Evolutionary conservation across 2,113 vertebrate genomes (phyloP).

Genomic region (Progne subis): DNA sequence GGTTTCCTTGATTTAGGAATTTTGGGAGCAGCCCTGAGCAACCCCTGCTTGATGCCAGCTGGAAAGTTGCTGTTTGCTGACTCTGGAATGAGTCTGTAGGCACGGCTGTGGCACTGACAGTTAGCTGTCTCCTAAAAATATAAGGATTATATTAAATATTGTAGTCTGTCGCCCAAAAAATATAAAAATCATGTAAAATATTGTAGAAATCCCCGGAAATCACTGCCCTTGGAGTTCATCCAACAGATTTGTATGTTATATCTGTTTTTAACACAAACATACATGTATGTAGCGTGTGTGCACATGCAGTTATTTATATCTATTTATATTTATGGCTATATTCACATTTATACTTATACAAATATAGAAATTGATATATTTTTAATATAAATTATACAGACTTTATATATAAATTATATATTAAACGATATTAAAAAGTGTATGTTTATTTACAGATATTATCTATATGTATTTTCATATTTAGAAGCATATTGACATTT

Average conservation of each 20-base stretch:
- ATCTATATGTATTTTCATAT: no score
- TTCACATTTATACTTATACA: neutral
- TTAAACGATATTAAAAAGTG: no score
- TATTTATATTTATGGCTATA: neutral
- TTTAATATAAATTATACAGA: no score
- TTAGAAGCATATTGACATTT: rapidly evolving
- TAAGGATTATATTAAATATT: no score
- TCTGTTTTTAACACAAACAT: rapidly evolving
- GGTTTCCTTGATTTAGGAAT: neutral
- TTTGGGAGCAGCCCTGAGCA: neutral
- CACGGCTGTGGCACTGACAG: rapidly evolving
- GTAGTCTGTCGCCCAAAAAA: no score
- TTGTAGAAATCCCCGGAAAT: neutral
- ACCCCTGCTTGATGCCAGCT: no score
- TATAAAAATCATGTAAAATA: neutral
- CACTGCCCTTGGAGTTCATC: neutral
- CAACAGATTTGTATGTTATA: rapidly evolving
- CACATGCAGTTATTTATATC: neutral
- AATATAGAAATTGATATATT: no score
- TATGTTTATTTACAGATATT: neutral
- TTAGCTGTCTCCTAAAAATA: neutral
- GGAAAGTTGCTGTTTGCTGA: rapidly evolving
- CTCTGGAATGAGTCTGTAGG: rapidly evolving
- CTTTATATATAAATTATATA: no score
- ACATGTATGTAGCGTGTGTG: rapidly evolving